phyloP scores from a whole-genome alignment of 2,888 invertebrate species.

The Pseudoips prasinana region DNA sequence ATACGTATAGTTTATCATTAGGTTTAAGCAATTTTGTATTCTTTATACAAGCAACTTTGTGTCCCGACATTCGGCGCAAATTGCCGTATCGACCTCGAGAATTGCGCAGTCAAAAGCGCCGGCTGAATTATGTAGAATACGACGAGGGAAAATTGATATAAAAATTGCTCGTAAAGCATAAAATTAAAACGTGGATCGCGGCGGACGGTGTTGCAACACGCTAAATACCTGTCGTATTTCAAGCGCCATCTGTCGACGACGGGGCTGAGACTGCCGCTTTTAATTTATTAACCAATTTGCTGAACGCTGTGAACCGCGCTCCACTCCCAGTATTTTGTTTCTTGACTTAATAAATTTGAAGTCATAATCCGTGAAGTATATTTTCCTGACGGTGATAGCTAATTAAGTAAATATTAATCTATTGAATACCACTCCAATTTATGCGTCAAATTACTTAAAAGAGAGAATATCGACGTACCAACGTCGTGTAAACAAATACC shows the following conservation, averaged over 20 bases:
- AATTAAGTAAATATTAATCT: conserved; percentile 41
- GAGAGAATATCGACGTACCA: too few species aligned
- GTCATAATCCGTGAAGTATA: conserved; percentile 65
- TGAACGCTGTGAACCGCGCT: conserved; percentile 70
- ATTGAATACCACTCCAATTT: conserved; percentile 27
- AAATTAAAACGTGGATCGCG: conserved; percentile 75
- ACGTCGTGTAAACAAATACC: too few species aligned
- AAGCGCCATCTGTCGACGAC: conserved; percentile 78
- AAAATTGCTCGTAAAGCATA: conserved; percentile 79
- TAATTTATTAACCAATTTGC: conserved; percentile 81
- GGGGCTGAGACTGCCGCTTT: conserved; percentile 76
- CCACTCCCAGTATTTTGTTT: conserved; percentile 67
- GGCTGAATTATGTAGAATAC: conserved; percentile 64
- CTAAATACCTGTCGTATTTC: conserved; percentile 81
- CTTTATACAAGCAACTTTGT: conserved; percentile 36
- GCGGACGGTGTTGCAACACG: conserved; percentile 76
- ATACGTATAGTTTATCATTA: conserved; percentile 25
- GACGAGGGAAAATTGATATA: conserved; percentile 72
- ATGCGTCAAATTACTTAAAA: too few species aligned
- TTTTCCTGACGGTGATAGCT: conserved; percentile 48
- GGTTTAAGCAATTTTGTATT: conserved; percentile 39
- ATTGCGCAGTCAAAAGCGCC: conserved; percentile 53
- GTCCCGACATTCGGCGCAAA: conserved; percentile 48
- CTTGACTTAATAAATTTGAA: conserved; percentile 75
- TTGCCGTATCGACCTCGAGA: conserved; percentile 56